These are phyloP conservation scores for Orthosia gracilis DNA, from an alignment of 2,888 invertebrate genomes.

Conservation along the genomic window DNA sequence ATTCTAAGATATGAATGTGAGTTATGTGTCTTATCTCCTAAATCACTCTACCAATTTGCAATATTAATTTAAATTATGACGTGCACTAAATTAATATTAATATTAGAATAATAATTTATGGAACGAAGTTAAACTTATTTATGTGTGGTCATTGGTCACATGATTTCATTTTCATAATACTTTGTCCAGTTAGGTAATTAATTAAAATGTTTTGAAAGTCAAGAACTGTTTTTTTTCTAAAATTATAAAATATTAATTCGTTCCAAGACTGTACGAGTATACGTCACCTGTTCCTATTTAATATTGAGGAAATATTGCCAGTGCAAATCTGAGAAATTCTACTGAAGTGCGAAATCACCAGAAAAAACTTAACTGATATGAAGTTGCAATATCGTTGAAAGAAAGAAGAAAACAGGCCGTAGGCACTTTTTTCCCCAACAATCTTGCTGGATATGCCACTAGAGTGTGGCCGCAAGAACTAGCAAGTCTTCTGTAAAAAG, in stretches of 20 bases:
- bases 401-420: too few relatives aligned
- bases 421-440: too few relatives aligned
- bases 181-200: constrained; percentile 2
- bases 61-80: constrained; percentile 63
- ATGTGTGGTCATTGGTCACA: constrained; percentile 33
- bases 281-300: not conserved
- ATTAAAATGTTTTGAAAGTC: not conserved
- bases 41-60: constrained; percentile 57
- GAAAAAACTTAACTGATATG: too few relatives aligned
- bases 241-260: not conserved
- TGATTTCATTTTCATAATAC: constrained; percentile 18
- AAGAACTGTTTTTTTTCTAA: not conserved
- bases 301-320: not conserved
- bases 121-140: constrained; percentile 35
- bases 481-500: not conserved
- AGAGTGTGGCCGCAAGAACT: too few relatives aligned
- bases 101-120: constrained; percentile 50
- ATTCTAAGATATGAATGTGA: constrained; percentile 45
- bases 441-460: too few relatives aligned
- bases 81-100: constrained; percentile 51
- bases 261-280: not conserved
- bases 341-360: too few relatives aligned
- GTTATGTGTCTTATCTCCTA: constrained; percentile 54
- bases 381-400: too few relatives aligned
- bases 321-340: not conserved